Evolutionary conservation across 2,113 vertebrate genomes (phyloP).

Genomic region (Galbula dea): DNA sequence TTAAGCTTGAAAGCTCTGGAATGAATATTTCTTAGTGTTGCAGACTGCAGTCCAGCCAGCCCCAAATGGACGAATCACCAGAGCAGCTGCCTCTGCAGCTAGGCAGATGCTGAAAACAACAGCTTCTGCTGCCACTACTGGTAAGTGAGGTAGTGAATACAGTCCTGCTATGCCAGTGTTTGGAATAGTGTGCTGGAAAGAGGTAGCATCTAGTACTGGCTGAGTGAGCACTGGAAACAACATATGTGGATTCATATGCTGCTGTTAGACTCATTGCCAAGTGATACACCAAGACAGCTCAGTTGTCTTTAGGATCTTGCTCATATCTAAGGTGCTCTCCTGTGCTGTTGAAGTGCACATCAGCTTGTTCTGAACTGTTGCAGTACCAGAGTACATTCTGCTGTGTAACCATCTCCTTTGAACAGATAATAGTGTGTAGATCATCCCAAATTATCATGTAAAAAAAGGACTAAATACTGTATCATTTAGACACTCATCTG

Average conservation of each 20-base stretch:
- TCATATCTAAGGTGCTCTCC: background rate
- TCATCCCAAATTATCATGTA: background rate
- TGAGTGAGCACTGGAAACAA: background rate
- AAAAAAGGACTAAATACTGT: background rate
- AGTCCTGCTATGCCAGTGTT: background rate
- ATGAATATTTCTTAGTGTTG: conserved; percentile 12
- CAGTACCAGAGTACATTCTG: background rate
- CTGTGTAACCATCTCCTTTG: background rate
- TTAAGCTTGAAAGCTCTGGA: background rate
- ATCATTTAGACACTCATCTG: background rate
- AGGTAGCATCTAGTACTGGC: background rate
- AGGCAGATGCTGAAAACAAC: conserved; percentile 36
- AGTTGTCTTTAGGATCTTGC: background rate
- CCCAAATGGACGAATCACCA: conserved; percentile 51
- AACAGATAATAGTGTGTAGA: background rate
- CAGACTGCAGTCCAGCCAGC: background rate
- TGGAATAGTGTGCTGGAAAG: background rate
- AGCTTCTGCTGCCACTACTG: background rate
- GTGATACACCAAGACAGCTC: background rate
- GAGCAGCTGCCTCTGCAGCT: conserved; percentile 53
- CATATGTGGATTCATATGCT: background rate
- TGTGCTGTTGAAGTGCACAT: background rate
- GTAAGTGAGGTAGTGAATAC: background rate
- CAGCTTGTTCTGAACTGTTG: background rate
- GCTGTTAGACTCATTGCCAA: background rate